Evolutionary conservation across 1,140 invertebrate genomes (phyloP).

Genomic region (Phortica variegata): DNA sequence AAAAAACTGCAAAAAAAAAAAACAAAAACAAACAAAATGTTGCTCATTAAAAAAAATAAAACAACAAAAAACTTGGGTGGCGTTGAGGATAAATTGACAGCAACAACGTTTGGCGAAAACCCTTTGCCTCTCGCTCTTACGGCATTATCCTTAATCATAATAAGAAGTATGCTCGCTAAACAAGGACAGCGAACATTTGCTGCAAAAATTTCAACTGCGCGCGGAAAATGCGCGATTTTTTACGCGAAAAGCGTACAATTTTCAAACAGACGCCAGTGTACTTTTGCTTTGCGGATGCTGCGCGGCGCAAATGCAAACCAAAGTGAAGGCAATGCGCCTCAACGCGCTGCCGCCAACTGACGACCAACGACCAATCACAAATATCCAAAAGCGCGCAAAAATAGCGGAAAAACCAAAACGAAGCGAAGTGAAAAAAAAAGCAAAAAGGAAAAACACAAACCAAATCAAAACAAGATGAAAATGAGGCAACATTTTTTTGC

Average conservation of each 20-base stretch:
- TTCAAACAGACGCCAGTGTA: too few species aligned
- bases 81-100: slow-evolving; percentile 7
- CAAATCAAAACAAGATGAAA: too few species aligned
- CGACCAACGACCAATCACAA: slow-evolving; percentile 51
- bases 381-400: slow-evolving; percentile 54
- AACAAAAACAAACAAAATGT: too few species aligned
- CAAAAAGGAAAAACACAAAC: slow-evolving; percentile 22
- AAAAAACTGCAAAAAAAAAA: too few species aligned
- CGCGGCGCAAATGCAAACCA: slow-evolving; percentile 15
- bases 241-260: too few species aligned
- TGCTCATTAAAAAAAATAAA: slow-evolving; percentile 31
- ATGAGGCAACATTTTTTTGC: too few species aligned
- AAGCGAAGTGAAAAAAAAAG: slow-evolving; percentile 36
- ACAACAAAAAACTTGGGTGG: background rate
- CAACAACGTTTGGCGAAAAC: slow-evolving; percentile 11
- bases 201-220: slow-evolving; percentile 23
- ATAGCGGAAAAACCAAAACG: too few species aligned
- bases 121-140: slow-evolving; percentile 12
- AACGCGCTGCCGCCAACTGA: background rate
- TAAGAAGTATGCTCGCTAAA: slow-evolving; percentile 48
- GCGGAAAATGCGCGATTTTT: too few species aligned
- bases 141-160: slow-evolving; percentile 48
- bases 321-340: slow-evolving; percentile 33
- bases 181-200: slow-evolving; percentile 36
- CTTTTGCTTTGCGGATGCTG: too few species aligned